phyloP scores from a whole-genome alignment of 2,113 vertebrate species.

The Nothocercus julius region DNA sequence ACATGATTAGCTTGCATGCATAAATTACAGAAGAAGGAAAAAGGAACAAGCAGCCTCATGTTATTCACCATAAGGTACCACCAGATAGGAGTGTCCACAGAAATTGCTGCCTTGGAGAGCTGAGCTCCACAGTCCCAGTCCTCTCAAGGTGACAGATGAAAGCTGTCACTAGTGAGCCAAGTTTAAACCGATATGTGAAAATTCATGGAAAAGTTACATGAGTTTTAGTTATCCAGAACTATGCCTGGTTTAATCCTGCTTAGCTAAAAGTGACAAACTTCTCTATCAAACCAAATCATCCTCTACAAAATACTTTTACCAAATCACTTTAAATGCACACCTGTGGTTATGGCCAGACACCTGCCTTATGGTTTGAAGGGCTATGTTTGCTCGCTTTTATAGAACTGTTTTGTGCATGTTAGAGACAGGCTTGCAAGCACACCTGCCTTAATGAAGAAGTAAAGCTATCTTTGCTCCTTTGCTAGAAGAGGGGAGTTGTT shows the following conservation, averaged over 20 bases:
- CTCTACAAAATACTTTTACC: not conserved
- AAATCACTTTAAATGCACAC: not conserved
- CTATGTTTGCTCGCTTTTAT: not conserved
- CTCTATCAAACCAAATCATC: not conserved
- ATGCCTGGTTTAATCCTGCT: not conserved
- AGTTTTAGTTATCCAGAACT: not conserved
- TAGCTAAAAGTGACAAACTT: not conserved
- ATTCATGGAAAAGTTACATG: not conserved
- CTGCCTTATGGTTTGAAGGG: not conserved
- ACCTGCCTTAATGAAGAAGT: not conserved
- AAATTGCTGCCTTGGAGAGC: not conserved
- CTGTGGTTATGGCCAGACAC: not conserved
- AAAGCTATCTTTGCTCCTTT: not conserved
- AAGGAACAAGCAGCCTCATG: not conserved
- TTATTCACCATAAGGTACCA: not conserved
- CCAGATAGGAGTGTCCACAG: not conserved
- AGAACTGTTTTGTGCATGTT: not conserved
- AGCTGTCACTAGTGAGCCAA: not conserved
- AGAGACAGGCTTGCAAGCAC: not conserved
- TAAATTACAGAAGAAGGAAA: not conserved
- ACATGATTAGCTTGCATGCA: not conserved
- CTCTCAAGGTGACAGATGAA: not conserved
- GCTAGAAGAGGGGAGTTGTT: not conserved
- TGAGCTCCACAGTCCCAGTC: not conserved
- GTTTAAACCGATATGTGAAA: not conserved